Evolutionary conservation across 2,113 vertebrate genomes (phyloP).

Genomic region (Rynchops niger): DNA sequence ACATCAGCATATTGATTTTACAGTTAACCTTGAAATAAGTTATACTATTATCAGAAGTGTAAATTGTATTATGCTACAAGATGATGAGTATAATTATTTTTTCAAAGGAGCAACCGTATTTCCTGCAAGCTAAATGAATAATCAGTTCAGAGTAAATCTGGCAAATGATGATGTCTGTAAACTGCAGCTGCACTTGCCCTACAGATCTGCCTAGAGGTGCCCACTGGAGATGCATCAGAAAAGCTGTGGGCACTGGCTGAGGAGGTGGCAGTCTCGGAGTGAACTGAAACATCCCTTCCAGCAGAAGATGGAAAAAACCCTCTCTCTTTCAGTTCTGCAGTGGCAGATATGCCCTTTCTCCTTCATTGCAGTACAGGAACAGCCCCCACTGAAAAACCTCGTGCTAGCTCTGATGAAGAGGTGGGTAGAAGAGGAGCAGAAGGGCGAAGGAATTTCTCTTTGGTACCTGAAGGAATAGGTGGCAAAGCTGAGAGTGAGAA

Average conservation of each 20-base stretch:
- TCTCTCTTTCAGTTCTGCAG: not conserved
- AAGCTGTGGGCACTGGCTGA: not conserved
- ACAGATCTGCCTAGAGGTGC: not conserved
- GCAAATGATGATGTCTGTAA: not conserved
- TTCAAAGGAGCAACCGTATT: not conserved
- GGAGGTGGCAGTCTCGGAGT: not conserved
- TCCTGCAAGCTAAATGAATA: not conserved
- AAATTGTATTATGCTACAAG: not conserved
- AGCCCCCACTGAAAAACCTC: not conserved
- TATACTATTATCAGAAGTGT: not conserved
- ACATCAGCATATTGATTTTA: not conserved
- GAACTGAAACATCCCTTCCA: not conserved
- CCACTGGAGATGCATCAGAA: not conserved
- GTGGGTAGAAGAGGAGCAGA: accelerated
- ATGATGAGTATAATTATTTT: not conserved
- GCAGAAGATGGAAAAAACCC: not conserved
- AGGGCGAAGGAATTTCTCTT: not conserved
- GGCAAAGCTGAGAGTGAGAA: not conserved
- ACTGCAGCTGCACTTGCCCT: not conserved
- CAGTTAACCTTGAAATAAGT: not conserved
- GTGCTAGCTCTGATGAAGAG: not conserved
- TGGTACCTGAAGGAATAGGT: not conserved
- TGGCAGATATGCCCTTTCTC: not conserved
- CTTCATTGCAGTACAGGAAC: accelerated
- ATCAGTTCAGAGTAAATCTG: not conserved